phyloP scores from a whole-genome alignment of 2,113 vertebrate species.

The Azemiops feae region DNA sequence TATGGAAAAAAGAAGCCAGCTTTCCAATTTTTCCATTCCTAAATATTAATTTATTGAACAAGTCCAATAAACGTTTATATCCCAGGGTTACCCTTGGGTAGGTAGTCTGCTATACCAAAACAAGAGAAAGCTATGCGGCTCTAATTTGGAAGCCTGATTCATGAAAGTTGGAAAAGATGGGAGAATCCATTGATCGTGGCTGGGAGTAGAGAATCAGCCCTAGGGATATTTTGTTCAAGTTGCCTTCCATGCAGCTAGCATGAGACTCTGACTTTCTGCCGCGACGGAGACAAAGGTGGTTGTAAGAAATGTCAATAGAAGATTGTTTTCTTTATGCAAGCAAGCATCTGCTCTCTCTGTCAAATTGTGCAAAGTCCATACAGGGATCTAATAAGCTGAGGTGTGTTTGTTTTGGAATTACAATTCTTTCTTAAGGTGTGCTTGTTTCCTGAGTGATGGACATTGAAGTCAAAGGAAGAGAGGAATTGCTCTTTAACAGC shows the following conservation, averaged over 20 bases:
- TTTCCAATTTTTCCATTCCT: background rate
- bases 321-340: background rate
- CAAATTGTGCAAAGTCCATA: conserved; percentile 10
- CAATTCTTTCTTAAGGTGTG: background rate
- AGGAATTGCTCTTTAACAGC: background rate
- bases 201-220: background rate
- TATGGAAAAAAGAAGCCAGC: background rate
- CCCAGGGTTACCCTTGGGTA: background rate
- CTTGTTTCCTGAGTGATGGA: background rate
- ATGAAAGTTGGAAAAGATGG: background rate
- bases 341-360: background rate
- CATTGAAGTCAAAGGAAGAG: background rate
- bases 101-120: background rate
- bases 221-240: background rate
- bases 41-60: background rate
- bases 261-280: background rate
- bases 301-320: background rate
- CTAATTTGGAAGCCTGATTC: background rate
- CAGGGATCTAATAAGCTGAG: background rate
- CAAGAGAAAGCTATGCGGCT: background rate
- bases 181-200: background rate
- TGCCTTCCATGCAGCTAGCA: background rate
- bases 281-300: background rate
- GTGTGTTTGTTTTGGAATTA: conserved; percentile 6
- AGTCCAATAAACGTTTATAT: background rate